Evolutionary conservation across 2,113 vertebrate genomes (phyloP).

Genomic region (Nettapus auritus): DNA sequence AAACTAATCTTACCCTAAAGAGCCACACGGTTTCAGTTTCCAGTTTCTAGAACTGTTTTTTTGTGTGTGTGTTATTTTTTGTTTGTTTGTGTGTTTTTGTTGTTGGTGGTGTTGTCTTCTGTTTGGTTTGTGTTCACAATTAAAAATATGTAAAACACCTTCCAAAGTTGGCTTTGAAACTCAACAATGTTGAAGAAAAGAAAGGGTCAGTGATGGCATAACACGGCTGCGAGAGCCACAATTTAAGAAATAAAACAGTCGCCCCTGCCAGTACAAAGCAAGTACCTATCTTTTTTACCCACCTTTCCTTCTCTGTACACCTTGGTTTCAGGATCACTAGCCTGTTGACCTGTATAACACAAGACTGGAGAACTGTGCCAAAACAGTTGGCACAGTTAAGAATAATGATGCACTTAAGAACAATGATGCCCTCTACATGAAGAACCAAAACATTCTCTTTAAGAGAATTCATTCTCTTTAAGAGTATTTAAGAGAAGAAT

Average conservation of each 20-base stretch:
- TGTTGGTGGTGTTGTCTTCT: too few species aligned
- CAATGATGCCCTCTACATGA: background rate
- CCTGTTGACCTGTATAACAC: background rate
- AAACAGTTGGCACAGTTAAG: background rate
- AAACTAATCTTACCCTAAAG: background rate
- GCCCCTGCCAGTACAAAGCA: background rate
- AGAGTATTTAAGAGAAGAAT: background rate
- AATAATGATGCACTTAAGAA: too few species aligned
- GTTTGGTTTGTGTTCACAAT: background rate
- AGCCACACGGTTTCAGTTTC: background rate
- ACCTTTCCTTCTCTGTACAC: background rate
- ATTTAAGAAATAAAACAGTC: background rate
- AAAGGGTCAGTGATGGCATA: background rate
- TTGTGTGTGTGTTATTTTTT: too few species aligned
- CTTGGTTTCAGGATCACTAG: background rate
- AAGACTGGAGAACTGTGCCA: background rate
- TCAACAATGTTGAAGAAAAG: background rate
- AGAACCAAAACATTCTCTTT: background rate
- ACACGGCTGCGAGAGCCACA: background rate
- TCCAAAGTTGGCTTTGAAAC: background rate
- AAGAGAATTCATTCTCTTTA: background rate
- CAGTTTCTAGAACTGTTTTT: background rate
- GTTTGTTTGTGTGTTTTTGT: fast-evolving
- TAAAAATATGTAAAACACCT: background rate
- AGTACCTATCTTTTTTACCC: background rate